A percentile compares a stretch with the other conserved stretches of the same genome.
Conservation (phyloP, 2,113 vertebrate genomes). For the Aythya baeri region DNA sequence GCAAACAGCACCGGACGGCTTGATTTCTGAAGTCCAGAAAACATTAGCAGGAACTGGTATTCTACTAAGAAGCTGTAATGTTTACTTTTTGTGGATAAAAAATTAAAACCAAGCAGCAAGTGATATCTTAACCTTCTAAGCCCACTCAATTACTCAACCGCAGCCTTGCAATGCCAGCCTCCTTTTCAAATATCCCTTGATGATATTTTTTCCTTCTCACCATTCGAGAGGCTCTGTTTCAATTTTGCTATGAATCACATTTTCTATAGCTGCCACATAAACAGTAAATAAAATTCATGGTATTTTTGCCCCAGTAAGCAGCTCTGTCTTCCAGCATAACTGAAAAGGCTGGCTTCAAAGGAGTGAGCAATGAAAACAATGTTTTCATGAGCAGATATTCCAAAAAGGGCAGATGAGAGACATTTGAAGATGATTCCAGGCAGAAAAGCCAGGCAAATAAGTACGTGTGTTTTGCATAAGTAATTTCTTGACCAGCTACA, state of each 20-base stretch:
- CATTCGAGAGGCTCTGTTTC: background rate
- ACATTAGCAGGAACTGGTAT: background rate
- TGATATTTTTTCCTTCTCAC: background rate
- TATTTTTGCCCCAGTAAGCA: slow-evolving; percentile 60
- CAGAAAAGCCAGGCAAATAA: background rate
- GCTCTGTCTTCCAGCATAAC: slow-evolving; percentile 51
- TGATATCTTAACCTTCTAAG: background rate
- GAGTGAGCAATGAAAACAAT: slow-evolving; percentile 4
- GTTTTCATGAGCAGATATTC: slow-evolving; percentile 30
- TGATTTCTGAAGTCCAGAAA: background rate
- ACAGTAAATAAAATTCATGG: slow-evolving; percentile 62
- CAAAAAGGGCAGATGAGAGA: slow-evolving; percentile 17
- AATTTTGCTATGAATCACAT: slow-evolving; percentile 26
- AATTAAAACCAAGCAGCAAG: background rate
- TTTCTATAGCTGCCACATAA: slow-evolving; percentile 44
- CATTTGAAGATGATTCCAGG: background rate
- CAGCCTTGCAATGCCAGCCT: background rate
- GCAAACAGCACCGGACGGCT: background rate
- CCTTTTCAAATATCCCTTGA: background rate
- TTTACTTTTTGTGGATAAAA: background rate
- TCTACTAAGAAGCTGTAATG: background rate
- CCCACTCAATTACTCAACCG: background rate
- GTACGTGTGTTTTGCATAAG: background rate
- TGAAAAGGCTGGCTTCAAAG: slow-evolving; percentile 34
- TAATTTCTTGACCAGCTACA: slow-evolving; percentile 1